Percentiles rank a stretch among this genome's conserved stretches.
These are phyloP conservation scores for Drosophila eohydei DNA, from an alignment of 2,888 invertebrate species.

Conservation along the genomic window DNA sequence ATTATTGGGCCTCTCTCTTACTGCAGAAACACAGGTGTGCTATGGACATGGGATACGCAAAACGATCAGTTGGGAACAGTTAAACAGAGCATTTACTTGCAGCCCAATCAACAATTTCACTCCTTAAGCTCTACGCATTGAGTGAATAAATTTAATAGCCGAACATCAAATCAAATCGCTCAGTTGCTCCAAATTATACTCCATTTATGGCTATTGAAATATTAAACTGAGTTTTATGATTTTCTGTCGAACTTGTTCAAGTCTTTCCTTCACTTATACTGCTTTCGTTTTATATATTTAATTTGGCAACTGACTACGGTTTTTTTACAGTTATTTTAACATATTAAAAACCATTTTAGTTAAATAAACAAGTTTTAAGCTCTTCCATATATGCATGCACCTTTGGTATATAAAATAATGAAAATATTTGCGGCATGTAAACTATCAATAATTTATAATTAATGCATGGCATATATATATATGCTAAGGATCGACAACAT, in stretches of 20 bases:
- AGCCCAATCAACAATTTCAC: constrained; percentile 36
- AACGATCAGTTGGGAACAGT: constrained; percentile 10
- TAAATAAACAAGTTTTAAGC: too few relatives aligned
- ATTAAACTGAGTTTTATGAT: constrained; percentile 2
- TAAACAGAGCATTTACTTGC: constrained; percentile 19
- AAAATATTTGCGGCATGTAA: too few relatives aligned
- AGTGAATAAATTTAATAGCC: constrained; percentile 48
- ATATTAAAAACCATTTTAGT: too few relatives aligned
- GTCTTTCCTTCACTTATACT: neutral
- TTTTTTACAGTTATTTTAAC: neutral
- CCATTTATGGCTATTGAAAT: constrained; percentile 16
- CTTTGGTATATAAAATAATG: too few relatives aligned
- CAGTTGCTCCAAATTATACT: constrained; percentile 29
- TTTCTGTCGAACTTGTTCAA: neutral
- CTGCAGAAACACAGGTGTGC: constrained; percentile 20
- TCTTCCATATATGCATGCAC: too few relatives aligned
- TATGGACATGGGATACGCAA: constrained; percentile 20
- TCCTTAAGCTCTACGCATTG: constrained; percentile 30
- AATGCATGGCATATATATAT: too few relatives aligned
- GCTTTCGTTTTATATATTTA: neutral
- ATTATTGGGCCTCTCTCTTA: constrained; percentile 42
- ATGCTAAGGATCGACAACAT: too few relatives aligned
- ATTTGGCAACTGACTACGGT: neutral
- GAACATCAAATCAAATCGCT: constrained; percentile 36
- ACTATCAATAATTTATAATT: too few relatives aligned